A percentile compares a stretch with the other conserved stretches of the same genome.
Conservation (phyloP, 2,797 vertebrate species). For the Scolopax rusticola region DNA sequence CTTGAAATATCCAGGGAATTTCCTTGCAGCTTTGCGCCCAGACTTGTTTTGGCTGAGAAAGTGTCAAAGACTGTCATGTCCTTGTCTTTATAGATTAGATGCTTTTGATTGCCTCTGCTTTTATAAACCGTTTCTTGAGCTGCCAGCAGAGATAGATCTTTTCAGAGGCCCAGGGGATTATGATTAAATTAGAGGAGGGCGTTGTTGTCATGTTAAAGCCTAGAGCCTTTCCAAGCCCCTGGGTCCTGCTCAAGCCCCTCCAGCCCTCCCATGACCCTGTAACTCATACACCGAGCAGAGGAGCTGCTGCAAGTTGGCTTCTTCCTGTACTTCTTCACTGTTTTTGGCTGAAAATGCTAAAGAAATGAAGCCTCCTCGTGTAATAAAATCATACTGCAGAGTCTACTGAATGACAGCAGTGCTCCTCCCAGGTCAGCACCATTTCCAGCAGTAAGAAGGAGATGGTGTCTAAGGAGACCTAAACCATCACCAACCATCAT, state of each 20-base stretch:
- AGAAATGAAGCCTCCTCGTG: background rate
- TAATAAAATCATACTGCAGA: background rate
- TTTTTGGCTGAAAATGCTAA: background rate
- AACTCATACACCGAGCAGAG: background rate
- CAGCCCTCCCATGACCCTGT: fast-evolving
- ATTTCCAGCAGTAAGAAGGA: background rate
- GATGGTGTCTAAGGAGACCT: background rate
- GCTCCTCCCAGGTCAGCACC: background rate
- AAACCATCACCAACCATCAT: background rate
- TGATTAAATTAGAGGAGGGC: background rate
- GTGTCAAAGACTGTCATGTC: slow-evolving; percentile 18
- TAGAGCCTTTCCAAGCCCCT: fast-evolving
- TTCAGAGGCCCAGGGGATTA: background rate
- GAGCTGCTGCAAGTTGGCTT: background rate
- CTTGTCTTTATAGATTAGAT: slow-evolving; percentile 19
- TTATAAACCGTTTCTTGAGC: background rate
- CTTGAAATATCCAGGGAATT: background rate
- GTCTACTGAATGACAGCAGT: background rate
- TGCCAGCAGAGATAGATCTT: background rate
- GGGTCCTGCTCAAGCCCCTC: background rate
- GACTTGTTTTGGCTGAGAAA: slow-evolving; percentile 29
- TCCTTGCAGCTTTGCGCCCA: background rate
- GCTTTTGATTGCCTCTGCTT: background rate
- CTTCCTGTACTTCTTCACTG: background rate
- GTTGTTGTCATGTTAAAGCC: background rate